phyloP scores from a whole-genome alignment of 1,140 invertebrate species.

The Halictus rubicundus region DNA sequence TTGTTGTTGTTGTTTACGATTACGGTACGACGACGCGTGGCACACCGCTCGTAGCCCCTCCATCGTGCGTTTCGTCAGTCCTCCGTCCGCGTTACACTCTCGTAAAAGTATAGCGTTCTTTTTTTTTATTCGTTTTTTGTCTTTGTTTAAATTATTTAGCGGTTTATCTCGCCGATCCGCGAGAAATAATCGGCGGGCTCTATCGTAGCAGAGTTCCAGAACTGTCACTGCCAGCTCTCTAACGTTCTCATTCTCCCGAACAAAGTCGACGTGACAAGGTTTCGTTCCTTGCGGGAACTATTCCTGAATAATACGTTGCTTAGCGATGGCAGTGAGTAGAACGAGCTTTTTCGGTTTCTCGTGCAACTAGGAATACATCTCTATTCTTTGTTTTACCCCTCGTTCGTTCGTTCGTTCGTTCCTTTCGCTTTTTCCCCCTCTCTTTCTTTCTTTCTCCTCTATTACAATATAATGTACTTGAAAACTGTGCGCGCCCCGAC shows the following conservation, averaged over 20 bases:
- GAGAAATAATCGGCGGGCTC: no score
- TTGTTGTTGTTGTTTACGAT: no score
- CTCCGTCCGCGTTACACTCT: no score
- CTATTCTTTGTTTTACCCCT: background rate
- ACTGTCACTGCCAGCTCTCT: slow-evolving; percentile 54
- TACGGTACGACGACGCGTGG: no score
- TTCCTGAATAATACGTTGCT: slow-evolving; percentile 30
- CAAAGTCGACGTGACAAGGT: background rate
- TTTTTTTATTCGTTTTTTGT: no score
- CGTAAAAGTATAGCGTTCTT: no score
- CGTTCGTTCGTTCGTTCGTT: background rate
- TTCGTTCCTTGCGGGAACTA: background rate
- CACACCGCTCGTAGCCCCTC: no score
- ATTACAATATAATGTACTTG: slow-evolving; percentile 1
- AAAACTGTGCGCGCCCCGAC: background rate
- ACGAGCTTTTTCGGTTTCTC: slow-evolving; percentile 39
- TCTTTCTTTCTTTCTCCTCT: no score
- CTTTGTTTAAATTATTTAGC: no score
- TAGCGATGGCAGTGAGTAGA: slow-evolving; percentile 64
- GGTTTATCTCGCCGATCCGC: no score
- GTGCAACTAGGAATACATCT: background rate
- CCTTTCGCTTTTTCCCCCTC: slow-evolving; percentile 8
- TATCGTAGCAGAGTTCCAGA: slow-evolving; percentile 41
- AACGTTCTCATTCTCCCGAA: slow-evolving; percentile 20
- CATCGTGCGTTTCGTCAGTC: no score